Evolutionary conservation across 1,140 invertebrate species (phyloP).

Genomic region (Myzus persicae): DNA sequence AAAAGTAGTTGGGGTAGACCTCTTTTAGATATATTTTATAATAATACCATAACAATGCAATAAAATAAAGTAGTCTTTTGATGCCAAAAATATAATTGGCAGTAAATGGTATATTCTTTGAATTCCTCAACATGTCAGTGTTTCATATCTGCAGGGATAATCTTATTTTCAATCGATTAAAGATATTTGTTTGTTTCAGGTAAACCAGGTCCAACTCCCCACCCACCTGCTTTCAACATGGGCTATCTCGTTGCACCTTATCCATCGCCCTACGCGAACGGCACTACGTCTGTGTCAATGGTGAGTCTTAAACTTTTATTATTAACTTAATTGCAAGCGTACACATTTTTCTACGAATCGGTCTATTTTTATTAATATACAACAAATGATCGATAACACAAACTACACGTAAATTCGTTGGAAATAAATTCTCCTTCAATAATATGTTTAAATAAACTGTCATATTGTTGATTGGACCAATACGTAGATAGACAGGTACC

Average conservation of each 20-base stretch:
- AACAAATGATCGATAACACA: too few species aligned
- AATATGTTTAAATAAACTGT: background rate
- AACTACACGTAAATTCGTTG: background rate
- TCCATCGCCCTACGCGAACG: conserved; percentile 52
- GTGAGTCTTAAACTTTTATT: conserved; percentile 14
- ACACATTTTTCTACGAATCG: background rate
- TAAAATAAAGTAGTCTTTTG: background rate
- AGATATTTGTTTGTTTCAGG: conserved; percentile 50
- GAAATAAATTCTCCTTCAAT: too few species aligned
- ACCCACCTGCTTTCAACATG: conserved; percentile 57
- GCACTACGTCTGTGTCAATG: conserved; percentile 57
- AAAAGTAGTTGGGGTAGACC: background rate
- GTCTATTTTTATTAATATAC: background rate
- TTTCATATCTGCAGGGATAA: background rate
- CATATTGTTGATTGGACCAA: background rate
- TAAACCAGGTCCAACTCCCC: conserved; percentile 57
- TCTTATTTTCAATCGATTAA: conserved; percentile 22
- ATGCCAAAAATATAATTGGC: background rate
- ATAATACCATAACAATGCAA: background rate
- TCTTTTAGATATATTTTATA: background rate
- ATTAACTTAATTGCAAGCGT: background rate
- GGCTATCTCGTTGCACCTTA: conserved; percentile 56
- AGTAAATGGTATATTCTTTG: background rate
- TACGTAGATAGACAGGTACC: background rate
- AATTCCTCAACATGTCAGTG: background rate